Evolutionary conservation across 2,113 vertebrate species (phyloP), one percentile per base, ranked within the genome.

Genomic region (Microtus ochrogaster): DNA sequence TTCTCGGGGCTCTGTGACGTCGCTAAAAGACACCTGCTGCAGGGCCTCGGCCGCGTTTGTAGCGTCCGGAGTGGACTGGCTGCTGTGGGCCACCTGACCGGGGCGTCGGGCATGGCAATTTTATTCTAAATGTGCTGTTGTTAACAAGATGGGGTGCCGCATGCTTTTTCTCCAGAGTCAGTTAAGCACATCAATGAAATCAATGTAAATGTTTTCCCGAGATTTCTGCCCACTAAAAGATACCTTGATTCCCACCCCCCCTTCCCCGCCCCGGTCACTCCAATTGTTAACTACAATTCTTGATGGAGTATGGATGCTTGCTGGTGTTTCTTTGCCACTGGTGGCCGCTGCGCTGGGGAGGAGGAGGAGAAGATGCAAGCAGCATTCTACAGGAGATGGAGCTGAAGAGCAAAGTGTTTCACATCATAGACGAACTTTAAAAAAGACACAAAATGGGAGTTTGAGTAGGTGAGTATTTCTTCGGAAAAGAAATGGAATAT

Each of bases 1-100:
- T 61, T 17, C 63, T 73, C 0, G 1, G 79, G 39, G 85, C 91
- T 96, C 85, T 94, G 4, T 94, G 97, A 95, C 94, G 94, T 85
- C 72, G 30, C 92, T 1, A 0, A 73, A 19, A 30, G 84, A 58
- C 10, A 4, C 41, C 14, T 1, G 70, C 79, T 0, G 49, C 4
- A 3, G 61, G 47, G 4, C 30, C 36, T 26, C 63, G 1, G 5
- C 44, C 3, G 55, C 61, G 44, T 36, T 33, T 9, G 7, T 0
- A 2, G 72, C 0, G 49, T 0, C 30, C 58, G 0, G 19, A 0
- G 9, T 7, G 5, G 0, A 2, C 66, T 14, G 26, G 36, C 44
- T 30, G 68, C 13, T 39, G 22, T 16, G 41, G 66, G 47, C 70
- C n/a, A 74, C 36, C 47, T 55, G 47, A 72, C 33, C 28, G 36